phyloP scores from a whole-genome alignment of 2,113 vertebrate species.

The Silurus glanis region DNA sequence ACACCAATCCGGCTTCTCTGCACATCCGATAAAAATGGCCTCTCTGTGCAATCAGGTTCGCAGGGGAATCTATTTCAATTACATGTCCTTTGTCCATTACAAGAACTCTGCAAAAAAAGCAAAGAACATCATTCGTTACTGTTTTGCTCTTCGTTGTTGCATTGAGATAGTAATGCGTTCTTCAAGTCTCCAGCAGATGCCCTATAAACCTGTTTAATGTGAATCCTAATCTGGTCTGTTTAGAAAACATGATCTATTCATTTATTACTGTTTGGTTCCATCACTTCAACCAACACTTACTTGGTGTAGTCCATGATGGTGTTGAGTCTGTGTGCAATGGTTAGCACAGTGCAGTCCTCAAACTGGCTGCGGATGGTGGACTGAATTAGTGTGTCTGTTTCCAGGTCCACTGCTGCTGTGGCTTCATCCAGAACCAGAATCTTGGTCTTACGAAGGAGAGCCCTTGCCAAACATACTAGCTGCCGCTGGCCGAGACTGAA shows the following conservation, averaged over 20 bases:
- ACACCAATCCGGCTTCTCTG: constrained; percentile 83
- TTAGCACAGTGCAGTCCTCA: constrained; percentile 85
- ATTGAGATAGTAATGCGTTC: not conserved
- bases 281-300: constrained; percentile 60
- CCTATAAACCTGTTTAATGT: not conserved
- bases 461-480: constrained; percentile 88
- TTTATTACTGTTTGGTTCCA: not conserved
- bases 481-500: constrained; percentile 90
- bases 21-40: constrained; percentile 90
- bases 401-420: constrained; percentile 87
- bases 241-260: not conserved
- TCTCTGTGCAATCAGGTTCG: constrained; percentile 79
- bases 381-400: constrained; percentile 88
- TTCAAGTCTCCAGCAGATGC: not conserved
- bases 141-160: not conserved
- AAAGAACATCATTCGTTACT: not conserved
- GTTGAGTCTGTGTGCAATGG: constrained; percentile 86
- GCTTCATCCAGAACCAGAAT: constrained; percentile 93
- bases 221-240: not conserved
- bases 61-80: constrained; percentile 84
- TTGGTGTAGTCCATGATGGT: constrained; percentile 87
- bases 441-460: constrained; percentile 85
- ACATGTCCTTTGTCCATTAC: constrained; percentile 88
- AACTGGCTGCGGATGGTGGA: constrained; percentile 81
- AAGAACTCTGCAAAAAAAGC: constrained; percentile 77